These are phyloP conservation scores for Lasius platythorax DNA, from an alignment of 2,888 invertebrate genomes.

Conservation along the genomic window DNA sequence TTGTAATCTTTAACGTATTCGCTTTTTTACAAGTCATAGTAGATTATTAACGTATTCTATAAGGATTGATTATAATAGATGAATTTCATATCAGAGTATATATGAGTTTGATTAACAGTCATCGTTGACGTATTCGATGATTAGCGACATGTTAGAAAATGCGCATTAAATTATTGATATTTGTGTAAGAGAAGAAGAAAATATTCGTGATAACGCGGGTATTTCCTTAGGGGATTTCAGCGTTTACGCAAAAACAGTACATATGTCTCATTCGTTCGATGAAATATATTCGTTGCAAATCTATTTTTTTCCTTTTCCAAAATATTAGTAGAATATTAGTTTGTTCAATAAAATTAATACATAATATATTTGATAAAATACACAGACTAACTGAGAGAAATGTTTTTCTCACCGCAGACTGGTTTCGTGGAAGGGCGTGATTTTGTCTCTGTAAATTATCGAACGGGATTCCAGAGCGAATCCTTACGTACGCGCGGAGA, in stretches of 20 bases:
- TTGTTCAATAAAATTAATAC: slow-evolving; percentile 5
- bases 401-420: neutral
- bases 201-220: neutral
- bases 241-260: neutral
- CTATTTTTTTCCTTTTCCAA: neutral
- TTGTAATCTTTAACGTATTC: neutral
- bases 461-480: slow-evolving; percentile 68
- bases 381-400: neutral
- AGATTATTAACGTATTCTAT: slow-evolving; percentile 24
- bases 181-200: neutral
- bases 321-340: neutral
- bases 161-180: neutral
- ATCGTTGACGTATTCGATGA: neutral
- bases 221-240: neutral
- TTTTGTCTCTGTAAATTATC: slow-evolving; percentile 73
- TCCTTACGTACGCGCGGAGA: slow-evolving; percentile 61
- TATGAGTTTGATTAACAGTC: neutral
- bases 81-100: neutral
- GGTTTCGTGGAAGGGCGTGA: slow-evolving; percentile 67
- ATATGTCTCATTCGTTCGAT: neutral
- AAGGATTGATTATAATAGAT: slow-evolving; percentile 30
- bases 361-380: neutral
- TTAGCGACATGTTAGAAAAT: slow-evolving; percentile 1
- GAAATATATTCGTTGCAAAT: neutral
- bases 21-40: neutral